These are phyloP conservation scores for Apamea crenata DNA, from an alignment of 2,888 invertebrate genomes.

Conservation along the genomic window DNA sequence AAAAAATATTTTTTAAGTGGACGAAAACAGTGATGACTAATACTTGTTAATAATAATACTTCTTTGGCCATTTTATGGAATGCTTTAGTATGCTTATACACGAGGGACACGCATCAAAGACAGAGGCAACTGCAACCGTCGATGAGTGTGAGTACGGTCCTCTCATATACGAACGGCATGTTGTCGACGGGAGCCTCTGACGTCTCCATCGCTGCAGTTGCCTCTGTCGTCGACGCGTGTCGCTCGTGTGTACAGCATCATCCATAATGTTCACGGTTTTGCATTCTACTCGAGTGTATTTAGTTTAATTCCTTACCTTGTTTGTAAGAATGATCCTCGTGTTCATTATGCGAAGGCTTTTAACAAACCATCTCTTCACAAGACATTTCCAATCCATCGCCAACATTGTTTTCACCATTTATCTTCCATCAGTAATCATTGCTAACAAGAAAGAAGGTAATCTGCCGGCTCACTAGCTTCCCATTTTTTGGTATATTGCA, in stretches of 20 bases:
- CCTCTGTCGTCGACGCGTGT: too few species aligned
- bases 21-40: not conserved
- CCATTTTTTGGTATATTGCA: slow-evolving; percentile 42
- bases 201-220: too few species aligned
- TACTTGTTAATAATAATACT: not conserved
- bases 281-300: not conserved
- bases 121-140: too few species aligned
- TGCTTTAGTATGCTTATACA: not conserved
- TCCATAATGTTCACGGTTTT: not conserved
- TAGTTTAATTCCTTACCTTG: not conserved
- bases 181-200: too few species aligned
- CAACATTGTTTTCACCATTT: slow-evolving; percentile 36
- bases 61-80: not conserved
- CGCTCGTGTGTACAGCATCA: too few species aligned
- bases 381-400: slow-evolving; percentile 20
- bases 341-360: not conserved
- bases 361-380: not conserved
- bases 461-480: slow-evolving; percentile 57
- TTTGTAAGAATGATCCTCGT: not conserved
- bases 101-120: too few species aligned
- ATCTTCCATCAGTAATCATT: slow-evolving; percentile 42
- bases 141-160: too few species aligned
- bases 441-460: slow-evolving; percentile 44
- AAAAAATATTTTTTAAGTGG: not conserved
- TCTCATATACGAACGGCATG: too few species aligned